Base-by-base conservation (phyloP, 2,797 vertebrate species). In the Melanogrammus aeglefinus region DNA sequence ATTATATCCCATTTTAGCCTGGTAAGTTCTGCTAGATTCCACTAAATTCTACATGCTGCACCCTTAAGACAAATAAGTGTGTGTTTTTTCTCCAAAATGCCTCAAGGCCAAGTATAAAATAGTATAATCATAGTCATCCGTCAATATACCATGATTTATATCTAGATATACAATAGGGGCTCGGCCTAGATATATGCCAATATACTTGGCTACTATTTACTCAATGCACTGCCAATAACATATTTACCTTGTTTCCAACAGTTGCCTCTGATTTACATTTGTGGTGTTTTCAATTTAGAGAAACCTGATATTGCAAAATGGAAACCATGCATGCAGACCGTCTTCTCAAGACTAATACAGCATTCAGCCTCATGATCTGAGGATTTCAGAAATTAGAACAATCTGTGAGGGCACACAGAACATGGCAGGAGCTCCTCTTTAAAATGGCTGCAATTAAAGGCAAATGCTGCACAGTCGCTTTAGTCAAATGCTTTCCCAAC, bases 371-470 rank as follows among this genome's bases (percentile, higher is more conserved):
- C 82, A 81, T 88, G 91, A 92, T 90, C 86, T 89, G 79, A 90
- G 88, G 89, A 84, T 89, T 90, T 83, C 24, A 81, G 72, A 93
- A 93, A 92, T 91, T 76, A 91, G 80, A 92, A 93, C 90, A 94
- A 78, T 91, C 88, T 93, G 92, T 84, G 82, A 84, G 84, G 85
- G 89, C 86, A 92, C 86, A 44, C 35, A 90, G 84, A 90, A 88
- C 89, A 92, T 92, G 90, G 91, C 88, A 87, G 88, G 75, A 91
- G 82, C 82, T 88, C 85, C 86, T 82, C 79, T 78, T 83, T 72
- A 63, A 91, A 93, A 91, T 86, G 88, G 82, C 83, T 89, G 83
- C 85, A 90, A 91, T 91, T 90, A 92, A 87, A 91, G 38, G 79
- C 84, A 85, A 92, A 89, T 80, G 86, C 84, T 85, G 82, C 72